Evolutionary conservation across 2,797 vertebrate genomes (phyloP).

Genomic region (Propithecus deckenii): DNA sequence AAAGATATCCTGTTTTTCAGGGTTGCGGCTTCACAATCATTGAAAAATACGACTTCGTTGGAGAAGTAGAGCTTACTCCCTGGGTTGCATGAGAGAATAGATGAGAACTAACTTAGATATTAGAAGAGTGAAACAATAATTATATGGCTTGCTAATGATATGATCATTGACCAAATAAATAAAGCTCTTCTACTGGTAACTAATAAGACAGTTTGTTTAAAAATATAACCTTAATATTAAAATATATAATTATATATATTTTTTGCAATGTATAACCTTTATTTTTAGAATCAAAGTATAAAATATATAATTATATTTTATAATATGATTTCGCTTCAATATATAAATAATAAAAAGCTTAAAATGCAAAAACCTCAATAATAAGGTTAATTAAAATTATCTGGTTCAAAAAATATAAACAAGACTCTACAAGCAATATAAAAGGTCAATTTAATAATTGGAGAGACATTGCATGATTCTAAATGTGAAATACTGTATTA

Average conservation of each 20-base stretch:
- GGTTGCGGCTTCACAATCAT: not conserved
- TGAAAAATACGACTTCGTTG: not conserved
- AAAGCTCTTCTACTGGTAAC: not conserved
- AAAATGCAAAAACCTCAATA: not conserved
- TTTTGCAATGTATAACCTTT: too few relatives aligned
- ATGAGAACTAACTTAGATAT: not conserved
- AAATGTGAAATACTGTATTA: not conserved
- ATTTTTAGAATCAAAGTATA: not conserved
- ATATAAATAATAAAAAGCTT: not conserved
- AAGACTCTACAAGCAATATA: not conserved
- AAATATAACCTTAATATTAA: not conserved
- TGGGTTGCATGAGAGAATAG: not conserved
- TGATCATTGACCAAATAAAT: not conserved
- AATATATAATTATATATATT: not conserved
- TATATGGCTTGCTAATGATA: not conserved
- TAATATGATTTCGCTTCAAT: not conserved
- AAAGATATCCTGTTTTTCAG: not conserved
- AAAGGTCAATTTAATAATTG: constrained; percentile 33
- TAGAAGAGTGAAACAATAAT: not conserved
- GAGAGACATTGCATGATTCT: not conserved
- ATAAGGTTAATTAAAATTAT: constrained; percentile 51
- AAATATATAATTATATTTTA: not conserved
- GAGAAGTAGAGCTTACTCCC: not conserved
- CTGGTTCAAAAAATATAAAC: constrained; percentile 1
- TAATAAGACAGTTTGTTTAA: not conserved